These are phyloP conservation scores for Lamellibrachia columna DNA, from an alignment of 2,888 invertebrate species.

Conservation along the genomic window DNA sequence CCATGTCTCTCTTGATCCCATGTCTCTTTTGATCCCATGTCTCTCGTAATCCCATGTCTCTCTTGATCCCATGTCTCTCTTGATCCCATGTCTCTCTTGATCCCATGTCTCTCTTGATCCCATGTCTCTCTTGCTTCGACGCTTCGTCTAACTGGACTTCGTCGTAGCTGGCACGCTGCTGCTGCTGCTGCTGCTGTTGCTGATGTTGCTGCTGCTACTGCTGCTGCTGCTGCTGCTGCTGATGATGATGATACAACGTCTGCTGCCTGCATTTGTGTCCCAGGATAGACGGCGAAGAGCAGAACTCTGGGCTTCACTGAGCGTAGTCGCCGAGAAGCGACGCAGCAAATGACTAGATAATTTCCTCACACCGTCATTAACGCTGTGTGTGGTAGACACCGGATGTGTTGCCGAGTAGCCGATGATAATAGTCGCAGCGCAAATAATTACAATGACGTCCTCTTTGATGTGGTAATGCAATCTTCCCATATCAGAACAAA, in stretches of 20 bases:
- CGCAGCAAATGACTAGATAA: background rate
- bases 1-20: no score
- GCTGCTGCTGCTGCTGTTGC: no score
- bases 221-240: background rate
- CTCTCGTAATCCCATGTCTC: no score
- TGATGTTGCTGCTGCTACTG: no score
- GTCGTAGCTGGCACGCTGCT: background rate
- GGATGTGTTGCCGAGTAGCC: background rate
- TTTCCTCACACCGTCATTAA: background rate
- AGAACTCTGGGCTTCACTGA: background rate
- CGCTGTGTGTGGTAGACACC: background rate
- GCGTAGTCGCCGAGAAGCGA: background rate
- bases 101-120: no score
- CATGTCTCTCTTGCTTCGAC: background rate
- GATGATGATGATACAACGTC: background rate
- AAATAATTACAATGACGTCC: no score
- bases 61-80: no score
- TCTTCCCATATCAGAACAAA: no score
- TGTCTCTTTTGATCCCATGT: no score
- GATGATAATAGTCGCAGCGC: background rate
- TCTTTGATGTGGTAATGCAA: no score
- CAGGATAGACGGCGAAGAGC: background rate
- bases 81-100: no score
- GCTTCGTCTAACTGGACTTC: background rate
- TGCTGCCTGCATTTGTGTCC: background rate